Base-by-base conservation (phyloP, 2,113 vertebrate genomes). In the Chaetodon auriga region DNA sequence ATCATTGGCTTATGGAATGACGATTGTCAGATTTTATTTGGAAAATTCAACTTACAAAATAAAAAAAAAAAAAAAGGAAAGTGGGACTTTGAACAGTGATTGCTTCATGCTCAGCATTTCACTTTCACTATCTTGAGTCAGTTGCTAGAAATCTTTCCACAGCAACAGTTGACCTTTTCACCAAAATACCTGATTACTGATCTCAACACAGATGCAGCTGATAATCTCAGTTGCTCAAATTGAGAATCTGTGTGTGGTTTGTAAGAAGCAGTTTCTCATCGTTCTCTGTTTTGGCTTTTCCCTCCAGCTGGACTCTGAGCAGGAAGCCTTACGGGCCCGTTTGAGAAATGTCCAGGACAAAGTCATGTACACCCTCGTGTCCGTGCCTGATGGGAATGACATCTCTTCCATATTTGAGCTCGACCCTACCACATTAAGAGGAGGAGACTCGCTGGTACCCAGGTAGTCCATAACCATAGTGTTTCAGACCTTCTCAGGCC, bases 381-480 rank as follows among this genome's bases (percentile, higher is more conserved):
- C 98, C 0, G 98, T 99, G 58, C 98, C 98, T 0, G 98, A 99
- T 84, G 98, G 98, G 69, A 99, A 97, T 0, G 98, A 99, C 80
- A 99, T 99, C 89, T 99, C 98, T 18, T 99, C 98, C 79, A 99
- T 99, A 82, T 99, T 99, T 87, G 98, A 99, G 87, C 93, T 99
- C 5, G 98, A 99, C 83, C 98, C 98, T 0, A 99, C 98, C 63
- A 99, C 98, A 0, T 90, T 99, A 76, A 95, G 98, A 75, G 98
- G 98, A 11, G 98, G 97, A n/a, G 98, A 99, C 91, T 99, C 98
- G 4, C 96, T 98, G 4, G 98, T 99, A 4, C 98, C 98, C 75
- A 98, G 98, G 98, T 99, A 96, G 21, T 41, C 63, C 13, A 15
- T 25, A 25, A 23, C 0, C 2, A 62, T 3, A 12, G 11, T 48